Conservation (phyloP, 2,113 vertebrate genomes). For the Manacus vitellinus region DNA sequence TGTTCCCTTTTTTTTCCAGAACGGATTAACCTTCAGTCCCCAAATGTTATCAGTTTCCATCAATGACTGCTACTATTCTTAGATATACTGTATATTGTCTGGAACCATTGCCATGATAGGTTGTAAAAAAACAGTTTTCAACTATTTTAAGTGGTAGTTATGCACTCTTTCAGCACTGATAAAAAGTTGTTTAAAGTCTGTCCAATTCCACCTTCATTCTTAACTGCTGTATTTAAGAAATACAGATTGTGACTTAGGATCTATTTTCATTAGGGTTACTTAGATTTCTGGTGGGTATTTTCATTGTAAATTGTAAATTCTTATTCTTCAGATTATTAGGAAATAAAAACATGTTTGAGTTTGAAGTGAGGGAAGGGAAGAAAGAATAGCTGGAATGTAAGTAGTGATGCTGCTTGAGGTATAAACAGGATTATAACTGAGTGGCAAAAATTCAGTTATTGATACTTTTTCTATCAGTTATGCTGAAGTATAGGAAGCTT, state of each 20-base stretch:
- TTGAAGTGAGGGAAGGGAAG: not conserved
- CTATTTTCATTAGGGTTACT: not conserved
- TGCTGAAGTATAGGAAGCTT: not conserved
- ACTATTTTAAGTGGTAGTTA: constrained; percentile 20
- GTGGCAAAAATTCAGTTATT: not conserved
- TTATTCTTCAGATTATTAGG: not conserved
- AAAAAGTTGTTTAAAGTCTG: constrained; percentile 1
- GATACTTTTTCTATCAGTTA: not conserved
- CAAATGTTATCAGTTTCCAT: constrained; percentile 60
- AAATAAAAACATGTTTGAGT: not conserved
- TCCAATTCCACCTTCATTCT: not conserved
- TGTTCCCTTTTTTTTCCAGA: constrained; percentile 9
- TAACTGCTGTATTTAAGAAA: not conserved
- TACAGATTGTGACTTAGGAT: not conserved
- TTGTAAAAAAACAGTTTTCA: constrained; percentile 6
- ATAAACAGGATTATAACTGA: not conserved
- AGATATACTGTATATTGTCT: constrained; percentile 53
- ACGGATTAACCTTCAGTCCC: not conserved
- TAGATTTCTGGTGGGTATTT: not conserved
- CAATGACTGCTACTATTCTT: constrained; percentile 56
- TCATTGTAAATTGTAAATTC: not conserved
- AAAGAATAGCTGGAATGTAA: not conserved
- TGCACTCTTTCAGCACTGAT: constrained; percentile 26
- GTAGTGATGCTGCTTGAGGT: not conserved
- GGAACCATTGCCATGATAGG: not conserved